Evolutionary conservation across 2,888 invertebrate genomes (phyloP).

Genomic region (Acronicta alni): DNA sequence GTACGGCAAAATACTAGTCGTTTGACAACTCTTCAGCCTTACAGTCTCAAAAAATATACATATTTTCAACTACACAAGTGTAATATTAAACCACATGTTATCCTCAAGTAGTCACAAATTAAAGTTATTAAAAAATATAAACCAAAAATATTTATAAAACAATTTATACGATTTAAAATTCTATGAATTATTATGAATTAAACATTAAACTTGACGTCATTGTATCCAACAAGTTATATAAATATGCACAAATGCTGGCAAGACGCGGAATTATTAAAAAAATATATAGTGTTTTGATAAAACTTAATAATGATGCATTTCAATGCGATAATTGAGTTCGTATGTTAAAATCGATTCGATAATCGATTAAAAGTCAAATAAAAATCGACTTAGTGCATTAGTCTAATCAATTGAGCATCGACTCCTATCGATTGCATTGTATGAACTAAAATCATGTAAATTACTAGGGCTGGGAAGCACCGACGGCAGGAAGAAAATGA

Average conservation of each 20-base stretch:
- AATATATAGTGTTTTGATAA: not conserved
- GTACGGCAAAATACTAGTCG: too few species aligned
- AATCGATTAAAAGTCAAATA: constrained; percentile 8
- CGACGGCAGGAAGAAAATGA: constrained; percentile 11
- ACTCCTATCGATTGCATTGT: not conserved
- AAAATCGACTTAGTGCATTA: constrained; percentile 13
- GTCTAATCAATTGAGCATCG: constrained; percentile 5
- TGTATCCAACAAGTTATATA: not conserved
- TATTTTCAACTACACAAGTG: too few species aligned
- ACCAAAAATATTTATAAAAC: constrained; percentile 41
- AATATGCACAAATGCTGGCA: constrained; percentile 13
- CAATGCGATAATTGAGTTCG: constrained; percentile 2
- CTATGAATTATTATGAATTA: constrained; percentile 5
- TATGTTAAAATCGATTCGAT: constrained; percentile 3
- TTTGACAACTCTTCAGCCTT: too few species aligned
- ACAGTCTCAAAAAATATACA: too few species aligned
- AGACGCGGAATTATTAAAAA: constrained; percentile 2
- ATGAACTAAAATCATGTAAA: constrained; percentile 17
- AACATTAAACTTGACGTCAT: constrained; percentile 1
- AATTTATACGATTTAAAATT: constrained; percentile 38
- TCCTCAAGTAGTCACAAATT: constrained; percentile 36
- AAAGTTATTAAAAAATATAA: constrained; percentile 36
- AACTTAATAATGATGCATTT: constrained; percentile 1
- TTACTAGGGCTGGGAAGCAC: constrained; percentile 24
- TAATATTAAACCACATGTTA: not conserved